A percentile compares a stretch with the other conserved stretches of the same genome.
phyloP scores from a whole-genome alignment of 2,113 vertebrate species.

The Emydura subglobosa region DNA sequence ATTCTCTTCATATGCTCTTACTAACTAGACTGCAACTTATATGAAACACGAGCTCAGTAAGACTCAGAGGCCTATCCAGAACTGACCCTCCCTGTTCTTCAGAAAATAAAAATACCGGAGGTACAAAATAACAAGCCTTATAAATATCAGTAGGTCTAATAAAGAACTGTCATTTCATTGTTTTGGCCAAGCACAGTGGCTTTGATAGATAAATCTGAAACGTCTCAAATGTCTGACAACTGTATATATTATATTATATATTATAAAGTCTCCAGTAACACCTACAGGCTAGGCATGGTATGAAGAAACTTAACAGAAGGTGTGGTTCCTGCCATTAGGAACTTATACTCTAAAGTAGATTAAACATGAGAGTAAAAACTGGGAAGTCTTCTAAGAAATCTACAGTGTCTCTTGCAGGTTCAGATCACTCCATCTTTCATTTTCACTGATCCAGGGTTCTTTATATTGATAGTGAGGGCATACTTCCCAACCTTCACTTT shows the following conservation, averaged over 20 bases:
- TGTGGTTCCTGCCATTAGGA: no score
- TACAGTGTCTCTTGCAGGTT: rapidly evolving
- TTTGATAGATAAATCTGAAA: neutral
- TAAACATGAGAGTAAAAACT: rapidly evolving
- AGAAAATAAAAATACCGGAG: neutral
- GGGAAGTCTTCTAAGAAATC: neutral
- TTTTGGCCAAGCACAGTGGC: neutral
- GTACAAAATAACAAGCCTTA: neutral
- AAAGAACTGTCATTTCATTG: neutral
- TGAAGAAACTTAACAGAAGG: no score
- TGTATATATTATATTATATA: neutral
- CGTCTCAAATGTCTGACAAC: neutral
- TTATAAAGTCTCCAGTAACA: neutral
- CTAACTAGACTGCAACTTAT: neutral
- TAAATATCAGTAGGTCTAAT: neutral
- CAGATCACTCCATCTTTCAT: neutral
- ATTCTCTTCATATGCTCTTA: neutral
- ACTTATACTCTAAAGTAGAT: neutral
- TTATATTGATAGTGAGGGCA: rapidly evolving
- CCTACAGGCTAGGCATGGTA: no score
- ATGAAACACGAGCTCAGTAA: constrained; percentile 12
- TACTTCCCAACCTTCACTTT: rapidly evolving
- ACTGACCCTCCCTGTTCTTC: neutral
- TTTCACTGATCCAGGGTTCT: neutral
- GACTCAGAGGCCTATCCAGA: neutral